Conservation (phyloP, 2,797 vertebrate species). For the Vultur gryphus region DNA sequence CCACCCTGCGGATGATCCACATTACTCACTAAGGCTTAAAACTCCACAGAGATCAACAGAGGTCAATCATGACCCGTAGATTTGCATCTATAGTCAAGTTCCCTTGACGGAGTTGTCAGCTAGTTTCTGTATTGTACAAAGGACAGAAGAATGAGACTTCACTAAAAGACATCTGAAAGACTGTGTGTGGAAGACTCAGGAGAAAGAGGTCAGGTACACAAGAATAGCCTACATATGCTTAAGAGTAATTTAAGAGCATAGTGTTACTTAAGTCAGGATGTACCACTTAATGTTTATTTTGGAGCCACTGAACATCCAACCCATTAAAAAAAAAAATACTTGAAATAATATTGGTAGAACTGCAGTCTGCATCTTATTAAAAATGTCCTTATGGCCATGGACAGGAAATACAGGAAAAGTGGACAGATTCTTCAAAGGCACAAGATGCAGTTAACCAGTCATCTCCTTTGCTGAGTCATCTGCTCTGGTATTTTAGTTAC, state of each 20-base stretch:
- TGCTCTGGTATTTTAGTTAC: not conserved
- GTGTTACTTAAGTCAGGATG: not conserved
- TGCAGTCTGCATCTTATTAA: not conserved
- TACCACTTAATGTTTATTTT: not conserved
- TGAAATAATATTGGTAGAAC: not conserved
- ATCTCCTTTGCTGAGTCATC: not conserved
- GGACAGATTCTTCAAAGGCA: not conserved
- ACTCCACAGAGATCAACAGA: not conserved
- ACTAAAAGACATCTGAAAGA: not conserved
- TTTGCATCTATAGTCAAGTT: not conserved
- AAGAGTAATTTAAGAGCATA: not conserved
- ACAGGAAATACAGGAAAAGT: not conserved
- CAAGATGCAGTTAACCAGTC: not conserved
- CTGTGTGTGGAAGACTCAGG: not conserved
- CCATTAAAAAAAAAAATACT: not conserved
- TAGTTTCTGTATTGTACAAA: not conserved
- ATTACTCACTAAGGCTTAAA: not conserved
- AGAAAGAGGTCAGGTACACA: not conserved
- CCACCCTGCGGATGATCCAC: not conserved
- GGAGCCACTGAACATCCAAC: not conserved
- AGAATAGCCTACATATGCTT: not conserved
- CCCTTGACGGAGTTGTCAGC: not conserved
- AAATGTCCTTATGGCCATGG: not conserved
- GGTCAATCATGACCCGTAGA: fast-evolving
- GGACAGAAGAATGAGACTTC: not conserved